Percentiles rank a stretch among this genome's conserved stretches.
These are phyloP conservation scores for Vespertilio murinus DNA, from an alignment of 2,797 vertebrate genomes.

Conservation along the genomic window DNA sequence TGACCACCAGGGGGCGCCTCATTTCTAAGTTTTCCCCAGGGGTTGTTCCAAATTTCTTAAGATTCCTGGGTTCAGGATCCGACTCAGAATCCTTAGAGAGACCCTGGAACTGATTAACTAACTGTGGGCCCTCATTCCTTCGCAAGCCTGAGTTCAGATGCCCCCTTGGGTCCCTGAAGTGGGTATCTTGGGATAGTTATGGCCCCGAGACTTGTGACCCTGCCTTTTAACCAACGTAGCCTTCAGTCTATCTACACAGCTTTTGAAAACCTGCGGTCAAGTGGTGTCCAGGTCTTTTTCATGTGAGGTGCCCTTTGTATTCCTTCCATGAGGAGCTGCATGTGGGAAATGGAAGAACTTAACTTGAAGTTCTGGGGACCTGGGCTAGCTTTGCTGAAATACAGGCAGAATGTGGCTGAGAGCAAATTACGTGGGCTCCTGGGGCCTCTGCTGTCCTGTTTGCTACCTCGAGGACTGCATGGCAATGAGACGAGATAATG, in stretches of 20 bases:
- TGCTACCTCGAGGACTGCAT: too few species aligned
- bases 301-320: not conserved
- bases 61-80: not conserved
- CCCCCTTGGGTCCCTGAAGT: not conserved
- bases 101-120: not conserved
- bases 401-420: too few species aligned
- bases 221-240: not conserved
- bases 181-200: not conserved
- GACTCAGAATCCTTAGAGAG: not conserved
- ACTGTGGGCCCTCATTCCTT: not conserved
- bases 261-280: not conserved
- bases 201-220: not conserved
- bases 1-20: constrained; percentile 62
- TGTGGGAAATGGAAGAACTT: not conserved
- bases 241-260: not conserved
- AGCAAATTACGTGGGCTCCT: fast-evolving
- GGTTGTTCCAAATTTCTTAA: not conserved
- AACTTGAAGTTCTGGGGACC: not conserved
- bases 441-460: not conserved
- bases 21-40: constrained; percentile 60
- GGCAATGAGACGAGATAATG: not conserved
- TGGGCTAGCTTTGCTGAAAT: not conserved
- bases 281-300: not conserved
- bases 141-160: not conserved
- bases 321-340: not conserved